Conservation (phyloP, 2,113 vertebrate genomes). For the Aythya baeri region DNA sequence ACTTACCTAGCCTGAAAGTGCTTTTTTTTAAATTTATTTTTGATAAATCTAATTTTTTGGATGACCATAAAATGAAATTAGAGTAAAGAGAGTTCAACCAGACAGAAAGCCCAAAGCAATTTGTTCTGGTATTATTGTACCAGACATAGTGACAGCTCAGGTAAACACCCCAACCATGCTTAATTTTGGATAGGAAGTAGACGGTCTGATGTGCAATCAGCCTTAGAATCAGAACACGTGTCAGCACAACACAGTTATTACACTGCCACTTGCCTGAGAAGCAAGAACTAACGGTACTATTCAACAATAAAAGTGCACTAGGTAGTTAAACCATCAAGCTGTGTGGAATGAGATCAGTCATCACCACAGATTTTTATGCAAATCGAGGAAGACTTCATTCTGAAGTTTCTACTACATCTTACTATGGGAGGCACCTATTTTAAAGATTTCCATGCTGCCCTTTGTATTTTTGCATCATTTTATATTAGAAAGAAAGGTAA, state of each 20-base stretch:
- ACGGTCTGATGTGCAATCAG: not conserved
- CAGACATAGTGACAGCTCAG: not conserved
- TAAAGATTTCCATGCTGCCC: not conserved
- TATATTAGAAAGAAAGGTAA: not conserved
- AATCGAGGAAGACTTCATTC: not conserved
- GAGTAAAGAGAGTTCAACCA: not conserved
- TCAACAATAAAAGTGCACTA: too few relatives aligned
- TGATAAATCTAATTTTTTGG: not conserved
- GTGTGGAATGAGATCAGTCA: not conserved
- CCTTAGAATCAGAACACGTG: not conserved
- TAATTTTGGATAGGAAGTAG: not conserved
- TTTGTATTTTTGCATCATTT: not conserved
- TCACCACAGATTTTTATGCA: not conserved
- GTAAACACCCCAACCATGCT: not conserved
- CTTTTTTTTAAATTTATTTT: not conserved
- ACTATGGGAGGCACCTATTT: not conserved
- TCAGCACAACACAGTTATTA: not conserved
- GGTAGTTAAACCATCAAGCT: not conserved
- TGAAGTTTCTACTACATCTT: not conserved
- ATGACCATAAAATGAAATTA: not conserved
- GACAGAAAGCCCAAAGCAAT: not conserved
- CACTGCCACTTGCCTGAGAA: not conserved
- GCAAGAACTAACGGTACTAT: not conserved
- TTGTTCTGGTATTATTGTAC: not conserved
- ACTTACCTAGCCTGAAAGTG: not conserved